phyloP scores from a whole-genome alignment of 2,888 invertebrate genomes.

The Hedya salicella region DNA sequence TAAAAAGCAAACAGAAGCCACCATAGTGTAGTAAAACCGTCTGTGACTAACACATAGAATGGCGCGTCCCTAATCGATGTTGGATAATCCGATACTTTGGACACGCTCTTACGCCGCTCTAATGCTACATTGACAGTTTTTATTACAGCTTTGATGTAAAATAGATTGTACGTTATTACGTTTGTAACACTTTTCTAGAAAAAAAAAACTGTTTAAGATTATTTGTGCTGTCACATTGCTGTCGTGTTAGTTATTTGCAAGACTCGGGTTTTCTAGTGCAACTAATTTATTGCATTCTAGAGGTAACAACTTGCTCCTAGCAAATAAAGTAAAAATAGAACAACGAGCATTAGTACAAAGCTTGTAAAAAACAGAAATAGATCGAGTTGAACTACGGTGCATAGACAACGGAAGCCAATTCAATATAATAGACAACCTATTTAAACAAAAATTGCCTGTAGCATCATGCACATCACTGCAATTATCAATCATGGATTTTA shows the following conservation, averaged over 20 bases:
- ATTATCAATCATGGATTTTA: slow-evolving; percentile 24
- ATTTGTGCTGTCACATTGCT: background rate
- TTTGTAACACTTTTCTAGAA: slow-evolving; percentile 23
- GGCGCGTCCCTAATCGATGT: slow-evolving; percentile 47
- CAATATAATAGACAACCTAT: background rate
- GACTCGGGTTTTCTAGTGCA: no score
- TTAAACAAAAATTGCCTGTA: background rate
- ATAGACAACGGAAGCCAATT: background rate
- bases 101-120: slow-evolving; percentile 44
- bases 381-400: background rate
- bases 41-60: slow-evolving; percentile 50
- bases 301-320: background rate
- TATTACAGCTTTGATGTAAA: slow-evolving; percentile 17
- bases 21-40: slow-evolving; percentile 45
- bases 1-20: slow-evolving; percentile 30
- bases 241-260: background rate
- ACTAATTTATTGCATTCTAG: background rate
- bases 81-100: slow-evolving; percentile 47
- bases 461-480: slow-evolving; percentile 4
- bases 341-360: no score
- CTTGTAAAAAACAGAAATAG: background rate
- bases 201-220: background rate
- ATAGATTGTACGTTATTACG: slow-evolving; percentile 14
- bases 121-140: slow-evolving; percentile 27
- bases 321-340: background rate